phyloP scores from a whole-genome alignment of 1,140 invertebrate species.

The Pristionchus pacificus region DNA sequence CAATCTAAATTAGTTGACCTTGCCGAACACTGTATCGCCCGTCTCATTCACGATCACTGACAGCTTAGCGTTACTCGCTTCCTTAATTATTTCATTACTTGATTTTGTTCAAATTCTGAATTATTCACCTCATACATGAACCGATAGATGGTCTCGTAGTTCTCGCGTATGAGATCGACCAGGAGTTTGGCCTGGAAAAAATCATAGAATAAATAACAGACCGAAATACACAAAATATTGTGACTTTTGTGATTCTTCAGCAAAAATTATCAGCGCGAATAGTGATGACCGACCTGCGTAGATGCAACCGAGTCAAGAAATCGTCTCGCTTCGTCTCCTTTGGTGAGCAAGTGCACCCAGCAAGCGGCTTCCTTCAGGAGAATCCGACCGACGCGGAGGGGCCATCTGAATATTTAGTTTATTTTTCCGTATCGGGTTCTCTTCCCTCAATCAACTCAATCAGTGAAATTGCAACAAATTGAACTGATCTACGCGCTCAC shows the following conservation, averaged over 20 bases:
- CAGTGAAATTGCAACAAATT: too few relatives aligned
- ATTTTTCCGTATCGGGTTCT: too few relatives aligned
- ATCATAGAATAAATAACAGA: too few relatives aligned
- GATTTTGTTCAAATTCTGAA: background rate
- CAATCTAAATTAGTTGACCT: too few relatives aligned
- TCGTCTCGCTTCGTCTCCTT: background rate
- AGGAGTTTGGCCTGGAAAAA: background rate
- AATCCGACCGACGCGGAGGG: background rate
- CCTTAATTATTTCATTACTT: background rate
- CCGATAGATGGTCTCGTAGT: background rate
- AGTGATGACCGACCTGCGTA: too few relatives aligned
- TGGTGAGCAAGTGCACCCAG: background rate
- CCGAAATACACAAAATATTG: too few relatives aligned
- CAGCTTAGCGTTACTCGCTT: background rate
- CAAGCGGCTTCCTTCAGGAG: background rate
- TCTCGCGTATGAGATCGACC: background rate
- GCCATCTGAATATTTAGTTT: background rate
- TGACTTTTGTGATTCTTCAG: too few relatives aligned
- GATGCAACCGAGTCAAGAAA: background rate
- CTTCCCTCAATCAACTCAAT: too few relatives aligned
- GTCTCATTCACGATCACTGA: background rate
- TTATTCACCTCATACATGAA: background rate
- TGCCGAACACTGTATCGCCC: background rate
- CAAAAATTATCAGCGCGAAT: too few relatives aligned
- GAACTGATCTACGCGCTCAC: background rate